Percentiles rank a stretch among this genome's conserved stretches.
These are phyloP conservation scores for Pardalotus punctatus DNA, from an alignment of 2,113 vertebrate species.

Conservation along the genomic window DNA sequence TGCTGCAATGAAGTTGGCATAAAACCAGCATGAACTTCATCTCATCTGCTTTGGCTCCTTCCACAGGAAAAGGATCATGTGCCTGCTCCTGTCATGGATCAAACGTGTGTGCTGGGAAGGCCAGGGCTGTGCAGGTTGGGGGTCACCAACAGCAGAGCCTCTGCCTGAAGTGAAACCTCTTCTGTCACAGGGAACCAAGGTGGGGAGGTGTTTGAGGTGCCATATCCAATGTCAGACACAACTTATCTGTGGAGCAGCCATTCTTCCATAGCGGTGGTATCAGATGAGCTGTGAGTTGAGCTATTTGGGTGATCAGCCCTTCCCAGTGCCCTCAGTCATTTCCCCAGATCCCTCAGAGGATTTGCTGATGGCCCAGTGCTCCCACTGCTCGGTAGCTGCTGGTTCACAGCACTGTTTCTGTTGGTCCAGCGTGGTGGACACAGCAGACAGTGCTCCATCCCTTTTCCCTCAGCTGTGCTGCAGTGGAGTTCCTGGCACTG, in stretches of 20 bases:
- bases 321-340: background rate
- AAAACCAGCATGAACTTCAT: background rate
- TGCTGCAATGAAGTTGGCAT: background rate
- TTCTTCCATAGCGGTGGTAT: background rate
- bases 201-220: background rate
- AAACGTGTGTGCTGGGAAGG: background rate
- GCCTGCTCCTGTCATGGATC: background rate
- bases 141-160: background rate
- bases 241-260: background rate
- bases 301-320: rapidly evolving
- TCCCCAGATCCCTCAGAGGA: background rate
- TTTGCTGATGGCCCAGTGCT: background rate
- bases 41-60: background rate
- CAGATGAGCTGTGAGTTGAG: background rate
- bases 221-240: background rate
- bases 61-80: rapidly evolving
- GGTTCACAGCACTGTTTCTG: background rate
- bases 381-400: background rate
- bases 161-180: background rate
- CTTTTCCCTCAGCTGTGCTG: background rate
- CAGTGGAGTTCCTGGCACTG: background rate
- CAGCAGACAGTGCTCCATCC: background rate
- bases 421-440: rapidly evolving
- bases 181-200: background rate
- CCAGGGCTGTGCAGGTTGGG: background rate